Percentiles rank a stretch among this genome's conserved stretches.
Conservation (phyloP, 1,140 invertebrate genomes). For the Pemphigus obesinymphae region DNA sequence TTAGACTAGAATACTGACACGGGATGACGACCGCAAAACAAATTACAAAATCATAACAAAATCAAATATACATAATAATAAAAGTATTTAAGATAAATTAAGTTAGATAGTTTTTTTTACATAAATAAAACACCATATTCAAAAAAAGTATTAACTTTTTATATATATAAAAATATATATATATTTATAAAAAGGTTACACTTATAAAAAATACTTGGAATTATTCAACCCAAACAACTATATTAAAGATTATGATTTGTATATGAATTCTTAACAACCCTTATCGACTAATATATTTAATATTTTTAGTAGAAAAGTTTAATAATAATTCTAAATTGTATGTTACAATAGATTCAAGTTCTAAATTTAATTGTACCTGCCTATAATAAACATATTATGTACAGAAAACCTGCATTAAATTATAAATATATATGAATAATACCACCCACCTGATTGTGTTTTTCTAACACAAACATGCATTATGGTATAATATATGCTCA, state of each 20-base stretch:
- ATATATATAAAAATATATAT: background rate
- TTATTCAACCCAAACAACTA: background rate
- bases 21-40: background rate
- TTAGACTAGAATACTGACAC: slow-evolving; percentile 13
- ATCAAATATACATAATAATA: slow-evolving; percentile 5
- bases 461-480: slow-evolving; percentile 18
- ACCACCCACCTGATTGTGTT: background rate
- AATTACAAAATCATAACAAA: slow-evolving; percentile 33
- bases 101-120: background rate
- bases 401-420: background rate
- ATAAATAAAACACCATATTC: slow-evolving; percentile 12
- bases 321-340: background rate
- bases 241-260: background rate
- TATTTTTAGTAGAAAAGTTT: background rate
- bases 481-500: background rate
- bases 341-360: background rate
- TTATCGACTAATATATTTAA: background rate
- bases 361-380: background rate
- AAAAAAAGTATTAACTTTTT: background rate
- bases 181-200: too few relatives aligned
- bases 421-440: background rate
- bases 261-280: background rate
- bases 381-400: background rate
- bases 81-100: slow-evolving; percentile 2
- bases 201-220: background rate